phyloP scores from a whole-genome alignment of 1,140 invertebrate species.

The Euura lappo region DNA sequence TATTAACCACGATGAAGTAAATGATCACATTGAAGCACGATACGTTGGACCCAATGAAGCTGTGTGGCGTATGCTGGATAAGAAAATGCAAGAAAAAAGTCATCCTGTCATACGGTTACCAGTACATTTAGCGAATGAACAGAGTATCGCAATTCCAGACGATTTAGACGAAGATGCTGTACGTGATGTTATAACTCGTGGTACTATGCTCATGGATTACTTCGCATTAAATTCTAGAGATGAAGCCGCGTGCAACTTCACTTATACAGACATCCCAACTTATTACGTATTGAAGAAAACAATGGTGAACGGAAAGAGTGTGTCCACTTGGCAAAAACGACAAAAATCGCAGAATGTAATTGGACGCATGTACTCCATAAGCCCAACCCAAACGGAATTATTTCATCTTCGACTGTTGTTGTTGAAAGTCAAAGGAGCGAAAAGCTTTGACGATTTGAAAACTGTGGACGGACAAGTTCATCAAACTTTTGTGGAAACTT shows the following conservation, averaged over 20 bases:
- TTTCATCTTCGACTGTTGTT: too few relatives aligned
- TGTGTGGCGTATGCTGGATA: conserved; percentile 18
- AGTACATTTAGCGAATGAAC: conserved; percentile 7
- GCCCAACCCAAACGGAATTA: too few relatives aligned
- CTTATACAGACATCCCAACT: conserved; percentile 18
- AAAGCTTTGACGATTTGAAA: conserved; percentile 13
- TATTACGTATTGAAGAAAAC: conserved; percentile 21
- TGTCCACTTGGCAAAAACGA: conserved; percentile 21
- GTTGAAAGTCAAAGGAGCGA: conserved; percentile 11
- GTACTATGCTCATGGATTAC: conserved; percentile 20
- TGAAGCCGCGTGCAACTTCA: conserved; percentile 10
- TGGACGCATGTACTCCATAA: too few relatives aligned
- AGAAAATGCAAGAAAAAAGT: background rate
- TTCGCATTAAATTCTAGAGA: conserved; percentile 18
- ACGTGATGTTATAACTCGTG: conserved; percentile 12
- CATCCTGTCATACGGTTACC: too few relatives aligned
- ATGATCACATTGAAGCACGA: conserved; percentile 5
- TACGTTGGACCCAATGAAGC: conserved; percentile 22
- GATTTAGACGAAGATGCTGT: conserved; percentile 13
- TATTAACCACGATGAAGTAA: too few relatives aligned
- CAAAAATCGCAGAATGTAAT: background rate
- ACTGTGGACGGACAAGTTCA: conserved; percentile 8
- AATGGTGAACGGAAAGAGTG: conserved; percentile 12
- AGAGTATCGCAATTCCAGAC: conserved; percentile 16
- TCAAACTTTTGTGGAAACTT: too few relatives aligned